Evolutionary conservation across 2,797 vertebrate genomes (phyloP).

Genomic region (Danio tinwini): DNA sequence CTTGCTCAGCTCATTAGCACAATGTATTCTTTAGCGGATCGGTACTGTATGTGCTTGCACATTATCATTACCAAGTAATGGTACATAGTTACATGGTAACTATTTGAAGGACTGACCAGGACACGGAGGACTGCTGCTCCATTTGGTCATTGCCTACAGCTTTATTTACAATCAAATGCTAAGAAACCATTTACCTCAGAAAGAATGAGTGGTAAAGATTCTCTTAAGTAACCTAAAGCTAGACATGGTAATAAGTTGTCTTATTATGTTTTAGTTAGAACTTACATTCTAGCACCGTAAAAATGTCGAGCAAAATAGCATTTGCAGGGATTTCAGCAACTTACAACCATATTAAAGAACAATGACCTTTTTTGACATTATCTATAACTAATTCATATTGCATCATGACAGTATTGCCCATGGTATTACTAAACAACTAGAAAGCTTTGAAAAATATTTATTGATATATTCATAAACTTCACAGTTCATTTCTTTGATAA

Average conservation of each 20-base stretch:
- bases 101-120: constrained; percentile 40
- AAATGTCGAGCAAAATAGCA: constrained; percentile 50
- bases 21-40: constrained; percentile 31
- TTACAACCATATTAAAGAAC: constrained; percentile 52
- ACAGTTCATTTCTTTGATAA: constrained; percentile 52
- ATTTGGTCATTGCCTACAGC: constrained; percentile 30
- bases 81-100: constrained; percentile 48
- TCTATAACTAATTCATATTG: constrained; percentile 42
- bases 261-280: constrained; percentile 1
- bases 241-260: constrained; percentile 39
- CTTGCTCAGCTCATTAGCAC: constrained; percentile 38
- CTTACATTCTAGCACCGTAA: constrained; percentile 61
- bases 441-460: constrained; percentile 52
- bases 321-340: constrained; percentile 53
- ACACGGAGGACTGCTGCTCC: constrained; percentile 6
- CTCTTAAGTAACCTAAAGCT: constrained; percentile 54
- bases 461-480: constrained; percentile 35
- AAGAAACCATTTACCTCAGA: constrained; percentile 51
- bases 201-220: constrained; percentile 54
- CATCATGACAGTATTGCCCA: constrained; percentile 40
- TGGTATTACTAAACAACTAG: constrained; percentile 34
- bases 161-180: constrained; percentile 27
- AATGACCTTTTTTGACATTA: constrained; percentile 54
- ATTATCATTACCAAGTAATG: constrained; percentile 39
- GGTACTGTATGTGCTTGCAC: constrained; percentile 35